Evolutionary conservation across 2,888 invertebrate genomes (phyloP).

Genomic region (Cephus pulcher): DNA sequence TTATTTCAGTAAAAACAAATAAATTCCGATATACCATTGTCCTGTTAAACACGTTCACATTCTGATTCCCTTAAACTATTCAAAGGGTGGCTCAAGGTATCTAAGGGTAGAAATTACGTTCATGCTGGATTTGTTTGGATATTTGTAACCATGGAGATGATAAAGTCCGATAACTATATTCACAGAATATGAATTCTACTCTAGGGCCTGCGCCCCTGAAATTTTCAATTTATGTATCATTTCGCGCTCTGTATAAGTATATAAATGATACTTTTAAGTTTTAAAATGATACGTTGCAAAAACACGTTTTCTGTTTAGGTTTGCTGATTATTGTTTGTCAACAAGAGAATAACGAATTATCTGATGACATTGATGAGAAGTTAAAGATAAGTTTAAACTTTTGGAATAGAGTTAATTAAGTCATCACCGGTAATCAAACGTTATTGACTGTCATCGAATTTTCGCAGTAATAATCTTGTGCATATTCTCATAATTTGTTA

Average conservation of each 20-base stretch:
- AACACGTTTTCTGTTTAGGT: neutral
- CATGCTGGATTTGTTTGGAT: constrained; percentile 29
- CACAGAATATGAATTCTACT: neutral
- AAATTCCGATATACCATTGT: neutral
- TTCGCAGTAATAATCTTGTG: neutral
- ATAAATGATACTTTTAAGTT: neutral
- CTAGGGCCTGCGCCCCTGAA: neutral
- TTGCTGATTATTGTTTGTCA: neutral
- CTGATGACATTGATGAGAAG: neutral
- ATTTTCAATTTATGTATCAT: neutral
- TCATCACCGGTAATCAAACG: too few species aligned
- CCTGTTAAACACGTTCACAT: neutral
- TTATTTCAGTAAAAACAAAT: neutral
- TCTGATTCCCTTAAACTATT: neutral
- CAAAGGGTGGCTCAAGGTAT: neutral
- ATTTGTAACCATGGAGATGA: constrained; percentile 38
- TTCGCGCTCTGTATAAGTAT: neutral
- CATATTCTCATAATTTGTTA: neutral
- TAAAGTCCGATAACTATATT: neutral
- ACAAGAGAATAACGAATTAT: neutral
- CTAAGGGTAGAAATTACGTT: neutral
- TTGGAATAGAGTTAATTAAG: neutral
- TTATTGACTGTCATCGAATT: neutral
- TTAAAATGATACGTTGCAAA: neutral
- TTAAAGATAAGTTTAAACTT: neutral